phyloP scores from a whole-genome alignment of 92 coral and sea anemone genomes.

The Palythoa grandiflora region DNA sequence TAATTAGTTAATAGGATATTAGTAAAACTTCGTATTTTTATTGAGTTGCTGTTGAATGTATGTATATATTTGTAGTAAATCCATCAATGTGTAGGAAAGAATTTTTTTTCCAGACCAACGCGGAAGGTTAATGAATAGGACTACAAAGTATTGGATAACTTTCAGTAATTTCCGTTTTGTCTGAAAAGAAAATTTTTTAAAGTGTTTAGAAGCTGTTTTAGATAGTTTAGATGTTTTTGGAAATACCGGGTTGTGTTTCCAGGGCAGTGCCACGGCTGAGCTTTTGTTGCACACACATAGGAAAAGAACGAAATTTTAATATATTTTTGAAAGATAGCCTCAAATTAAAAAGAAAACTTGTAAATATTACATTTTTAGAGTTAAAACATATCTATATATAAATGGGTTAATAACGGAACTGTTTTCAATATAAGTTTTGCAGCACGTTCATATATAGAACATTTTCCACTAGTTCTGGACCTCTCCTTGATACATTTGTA shows the following conservation, averaged over 20 bases:
- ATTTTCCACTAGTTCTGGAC: background rate
- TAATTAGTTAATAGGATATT: too few species aligned
- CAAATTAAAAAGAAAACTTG: conserved; percentile 29
- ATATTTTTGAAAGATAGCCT: conserved; percentile 70
- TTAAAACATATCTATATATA: conserved; percentile 12
- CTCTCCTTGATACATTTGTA: background rate
- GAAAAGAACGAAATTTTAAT: conserved; percentile 67
- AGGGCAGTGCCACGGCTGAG: background rate
- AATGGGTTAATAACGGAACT: background rate
- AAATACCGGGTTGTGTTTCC: background rate
- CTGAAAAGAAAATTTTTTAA: too few species aligned
- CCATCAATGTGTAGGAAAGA: too few species aligned
- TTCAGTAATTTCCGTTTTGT: background rate
- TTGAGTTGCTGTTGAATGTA: too few species aligned
- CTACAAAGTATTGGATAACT: background rate
- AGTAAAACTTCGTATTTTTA: too few species aligned
- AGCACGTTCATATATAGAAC: background rate
- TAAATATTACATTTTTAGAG: conserved; percentile 31
- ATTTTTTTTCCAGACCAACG: too few species aligned
- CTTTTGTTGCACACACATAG: conserved; percentile 27
- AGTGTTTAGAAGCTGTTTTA: too few species aligned
- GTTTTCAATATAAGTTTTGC: background rate
- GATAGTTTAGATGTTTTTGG: background rate
- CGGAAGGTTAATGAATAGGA: too few species aligned
- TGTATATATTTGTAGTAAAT: too few species aligned